Evolutionary conservation across 2,113 vertebrate species (phyloP).

Genomic region (Tinamus guttatus): DNA sequence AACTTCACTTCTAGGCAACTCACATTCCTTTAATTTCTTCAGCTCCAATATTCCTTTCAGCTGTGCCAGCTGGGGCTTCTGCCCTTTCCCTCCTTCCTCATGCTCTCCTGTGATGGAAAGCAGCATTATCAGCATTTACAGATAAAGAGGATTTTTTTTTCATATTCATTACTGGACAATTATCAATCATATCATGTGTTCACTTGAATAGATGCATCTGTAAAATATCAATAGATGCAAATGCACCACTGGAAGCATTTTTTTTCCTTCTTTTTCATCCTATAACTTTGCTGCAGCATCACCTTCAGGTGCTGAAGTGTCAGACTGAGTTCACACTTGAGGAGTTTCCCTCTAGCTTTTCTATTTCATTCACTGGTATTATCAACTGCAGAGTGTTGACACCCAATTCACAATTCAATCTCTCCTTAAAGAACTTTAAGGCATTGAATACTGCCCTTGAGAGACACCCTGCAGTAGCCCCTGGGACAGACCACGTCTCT

Average conservation of each 20-base stretch:
- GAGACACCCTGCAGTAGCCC: not conserved
- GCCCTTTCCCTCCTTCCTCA: not conserved
- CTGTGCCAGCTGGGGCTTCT: not conserved
- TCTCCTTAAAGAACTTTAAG: not conserved
- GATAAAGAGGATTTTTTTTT: not conserved
- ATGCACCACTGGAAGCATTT: not conserved
- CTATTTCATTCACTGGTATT: not conserved
- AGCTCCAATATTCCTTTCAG: not conserved
- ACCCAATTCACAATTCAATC: not conserved
- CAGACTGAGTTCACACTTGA: not conserved
- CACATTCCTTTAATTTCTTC: constrained; percentile 44
- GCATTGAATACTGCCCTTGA: not conserved
- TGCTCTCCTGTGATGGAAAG: not conserved
- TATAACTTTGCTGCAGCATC: not conserved
- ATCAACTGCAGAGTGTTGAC: not conserved
- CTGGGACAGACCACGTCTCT: not conserved
- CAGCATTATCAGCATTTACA: not conserved
- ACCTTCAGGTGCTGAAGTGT: not conserved
- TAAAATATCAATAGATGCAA: not conserved
- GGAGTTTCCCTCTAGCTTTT: constrained; percentile 14
- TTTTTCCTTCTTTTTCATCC: not conserved
- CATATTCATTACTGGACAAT: not conserved
- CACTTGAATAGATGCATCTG: not conserved
- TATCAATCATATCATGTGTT: not conserved
- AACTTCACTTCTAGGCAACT: constrained; percentile 28